These are phyloP conservation scores for Amiota minor DNA, from an alignment of 2,888 invertebrate genomes.

Conservation along the genomic window DNA sequence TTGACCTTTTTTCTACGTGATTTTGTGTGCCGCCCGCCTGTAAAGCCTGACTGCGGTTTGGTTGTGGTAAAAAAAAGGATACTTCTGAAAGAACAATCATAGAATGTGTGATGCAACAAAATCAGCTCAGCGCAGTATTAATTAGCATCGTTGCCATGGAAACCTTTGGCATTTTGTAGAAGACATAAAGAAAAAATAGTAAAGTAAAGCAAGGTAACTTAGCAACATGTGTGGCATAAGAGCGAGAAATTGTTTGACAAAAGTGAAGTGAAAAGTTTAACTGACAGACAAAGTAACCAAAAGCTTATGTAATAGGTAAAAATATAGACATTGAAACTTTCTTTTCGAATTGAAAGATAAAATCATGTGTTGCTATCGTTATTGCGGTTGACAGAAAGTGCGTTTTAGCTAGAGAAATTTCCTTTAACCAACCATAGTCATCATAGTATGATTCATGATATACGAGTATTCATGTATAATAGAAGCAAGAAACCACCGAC, in stretches of 20 bases:
- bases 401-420: too few species aligned
- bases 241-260: too few species aligned
- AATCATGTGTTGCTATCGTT: constrained; percentile 11
- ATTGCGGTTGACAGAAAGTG: not conserved
- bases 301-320: not conserved
- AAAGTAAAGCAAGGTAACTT: too few species aligned
- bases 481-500: too few species aligned
- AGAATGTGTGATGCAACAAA: too few species aligned
- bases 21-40: not conserved
- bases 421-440: too few species aligned
- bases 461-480: too few species aligned
- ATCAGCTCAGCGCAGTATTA: constrained; percentile 36
- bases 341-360: not conserved
- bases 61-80: not conserved
- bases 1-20: constrained; percentile 56
- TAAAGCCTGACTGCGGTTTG: not conserved
- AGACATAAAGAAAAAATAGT: not conserved
- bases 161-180: constrained; percentile 11
- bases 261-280: too few species aligned
- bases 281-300: too few species aligned
- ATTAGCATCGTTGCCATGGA: constrained; percentile 51
- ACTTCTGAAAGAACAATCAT: too few species aligned
- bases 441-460: too few species aligned
- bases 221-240: too few species aligned
- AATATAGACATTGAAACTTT: not conserved